phyloP scores from a whole-genome alignment of 2,113 vertebrate genomes.

The Cariama cristata region DNA sequence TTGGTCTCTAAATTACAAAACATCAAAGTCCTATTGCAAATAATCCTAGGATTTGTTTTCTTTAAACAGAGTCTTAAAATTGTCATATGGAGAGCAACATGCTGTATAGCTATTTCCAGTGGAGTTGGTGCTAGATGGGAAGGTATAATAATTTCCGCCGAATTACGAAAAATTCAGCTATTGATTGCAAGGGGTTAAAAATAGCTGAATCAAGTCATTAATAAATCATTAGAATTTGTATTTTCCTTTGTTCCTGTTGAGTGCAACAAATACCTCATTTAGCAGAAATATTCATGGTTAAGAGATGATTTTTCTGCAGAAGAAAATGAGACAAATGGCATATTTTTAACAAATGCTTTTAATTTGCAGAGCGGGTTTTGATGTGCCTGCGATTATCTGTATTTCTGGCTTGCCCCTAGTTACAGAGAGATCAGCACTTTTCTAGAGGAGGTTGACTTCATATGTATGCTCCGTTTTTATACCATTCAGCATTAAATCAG shows the following conservation, averaged over 20 bases:
- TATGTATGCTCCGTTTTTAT: neutral
- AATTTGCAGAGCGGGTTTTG: neutral
- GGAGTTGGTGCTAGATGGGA: neutral
- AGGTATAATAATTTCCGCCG: neutral
- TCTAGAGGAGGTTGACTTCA: neutral
- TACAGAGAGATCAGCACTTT: neutral
- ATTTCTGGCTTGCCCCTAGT: neutral
- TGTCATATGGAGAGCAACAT: neutral
- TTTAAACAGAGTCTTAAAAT: neutral
- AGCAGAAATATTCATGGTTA: neutral
- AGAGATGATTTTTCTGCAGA: neutral
- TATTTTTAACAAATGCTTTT: neutral
- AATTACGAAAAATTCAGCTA: neutral
- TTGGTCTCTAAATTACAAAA: neutral
- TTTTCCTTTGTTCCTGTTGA: constrained; percentile 29
- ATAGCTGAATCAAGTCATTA: neutral
- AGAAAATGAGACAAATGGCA: neutral
- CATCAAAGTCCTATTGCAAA: neutral
- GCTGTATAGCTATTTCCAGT: neutral
- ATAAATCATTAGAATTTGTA: neutral
- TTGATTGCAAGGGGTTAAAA: constrained; percentile 40
- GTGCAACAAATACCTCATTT: neutral
- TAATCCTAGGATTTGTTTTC: neutral
- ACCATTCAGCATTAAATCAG: neutral
- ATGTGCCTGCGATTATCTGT: neutral